phyloP scores from a whole-genome alignment of 2,797 vertebrate genomes.

The Geotrypetes seraphini region DNA sequence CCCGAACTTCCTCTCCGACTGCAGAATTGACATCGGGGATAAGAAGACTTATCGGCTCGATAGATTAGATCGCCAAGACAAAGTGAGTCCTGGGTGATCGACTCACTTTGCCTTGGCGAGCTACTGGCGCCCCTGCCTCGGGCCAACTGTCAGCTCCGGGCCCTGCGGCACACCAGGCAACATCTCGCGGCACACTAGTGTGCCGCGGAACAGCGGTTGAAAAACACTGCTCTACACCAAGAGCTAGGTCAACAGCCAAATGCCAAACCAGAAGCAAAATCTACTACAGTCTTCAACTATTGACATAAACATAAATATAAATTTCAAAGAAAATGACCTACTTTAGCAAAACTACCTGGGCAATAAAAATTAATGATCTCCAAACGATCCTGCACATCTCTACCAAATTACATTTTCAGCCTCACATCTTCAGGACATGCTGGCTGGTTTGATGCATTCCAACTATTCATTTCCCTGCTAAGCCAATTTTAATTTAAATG shows the following conservation, averaged over 20 bases:
- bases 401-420: slow-evolving; percentile 79
- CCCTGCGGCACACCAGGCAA: too few relatives aligned
- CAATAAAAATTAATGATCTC: slow-evolving; percentile 94
- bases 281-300: slow-evolving; percentile 61
- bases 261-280: slow-evolving; percentile 55
- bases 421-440: slow-evolving; percentile 78
- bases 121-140: too few relatives aligned
- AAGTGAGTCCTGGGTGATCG: too few relatives aligned
- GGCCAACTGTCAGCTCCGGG: too few relatives aligned
- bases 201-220: too few relatives aligned
- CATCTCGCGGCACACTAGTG: too few relatives aligned
- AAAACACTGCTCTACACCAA: slow-evolving; percentile 30
- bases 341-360: slow-evolving; percentile 77
- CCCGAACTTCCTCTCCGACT: too few relatives aligned
- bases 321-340: slow-evolving; percentile 72
- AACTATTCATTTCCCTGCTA: slow-evolving; percentile 82
- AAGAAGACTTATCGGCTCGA: too few relatives aligned
- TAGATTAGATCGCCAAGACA: too few relatives aligned
- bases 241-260: slow-evolving; percentile 57
- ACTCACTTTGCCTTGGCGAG: too few relatives aligned
- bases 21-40: too few relatives aligned
- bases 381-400: slow-evolving; percentile 72
- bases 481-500: slow-evolving; percentile 89
- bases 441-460: slow-evolving; percentile 77
- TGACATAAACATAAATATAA: slow-evolving; percentile 74